These are phyloP conservation scores for Dioctria linearis DNA, from an alignment of 2,888 invertebrate genomes.

Conservation along the genomic window DNA sequence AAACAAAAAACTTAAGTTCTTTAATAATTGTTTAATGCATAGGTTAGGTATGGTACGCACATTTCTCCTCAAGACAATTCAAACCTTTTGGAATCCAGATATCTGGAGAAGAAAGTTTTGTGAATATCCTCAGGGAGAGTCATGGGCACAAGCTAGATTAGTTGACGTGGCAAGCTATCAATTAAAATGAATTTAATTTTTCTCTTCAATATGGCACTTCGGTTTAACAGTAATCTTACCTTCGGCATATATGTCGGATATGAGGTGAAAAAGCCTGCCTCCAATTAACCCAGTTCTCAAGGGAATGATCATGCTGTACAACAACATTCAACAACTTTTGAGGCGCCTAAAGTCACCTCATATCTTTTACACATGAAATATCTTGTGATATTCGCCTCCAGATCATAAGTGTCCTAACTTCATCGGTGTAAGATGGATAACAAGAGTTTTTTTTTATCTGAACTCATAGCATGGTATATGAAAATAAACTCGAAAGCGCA, in stretches of 20 bases:
- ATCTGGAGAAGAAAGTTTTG: no score
- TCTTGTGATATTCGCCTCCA: not conserved
- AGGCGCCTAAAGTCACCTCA: not conserved
- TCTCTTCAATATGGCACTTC: no score
- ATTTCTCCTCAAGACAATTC: no score
- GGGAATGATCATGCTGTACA: not conserved
- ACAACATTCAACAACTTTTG: not conserved
- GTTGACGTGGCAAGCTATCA: not conserved
- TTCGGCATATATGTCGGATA: not conserved
- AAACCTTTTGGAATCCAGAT: no score
- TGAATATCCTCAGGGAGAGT: no score
- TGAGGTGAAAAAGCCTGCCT: conserved; percentile 31
- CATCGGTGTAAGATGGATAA: not conserved
- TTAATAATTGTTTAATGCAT: no score
- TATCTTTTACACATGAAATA: not conserved
- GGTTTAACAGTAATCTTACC: not conserved
- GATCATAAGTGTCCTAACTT: not conserved
- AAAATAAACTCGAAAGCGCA: not conserved
- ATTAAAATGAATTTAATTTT: no score
- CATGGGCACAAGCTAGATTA: no score
- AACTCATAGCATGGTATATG: not conserved
- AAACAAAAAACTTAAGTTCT: no score
- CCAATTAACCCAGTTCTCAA: conserved; percentile 43
- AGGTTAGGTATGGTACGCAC: no score
- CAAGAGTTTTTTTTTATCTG: not conserved